A percentile compares a stretch with the other conserved stretches of the same genome.
Conservation (phyloP, 2,888 invertebrate species). For the Limenitis arthemis region DNA sequence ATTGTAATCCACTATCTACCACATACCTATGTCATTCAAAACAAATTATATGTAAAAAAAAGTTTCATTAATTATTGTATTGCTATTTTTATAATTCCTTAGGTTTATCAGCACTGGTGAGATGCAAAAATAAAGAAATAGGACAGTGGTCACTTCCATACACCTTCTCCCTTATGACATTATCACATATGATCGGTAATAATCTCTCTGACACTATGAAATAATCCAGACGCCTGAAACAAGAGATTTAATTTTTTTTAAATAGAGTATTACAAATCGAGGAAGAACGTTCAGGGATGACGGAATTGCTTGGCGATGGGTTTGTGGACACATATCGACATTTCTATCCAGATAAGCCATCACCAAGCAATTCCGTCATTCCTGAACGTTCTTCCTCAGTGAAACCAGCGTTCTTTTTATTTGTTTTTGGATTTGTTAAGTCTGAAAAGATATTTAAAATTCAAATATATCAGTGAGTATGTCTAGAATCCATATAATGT, state of each 20-base stretch:
- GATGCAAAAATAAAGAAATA: conserved; percentile 80
- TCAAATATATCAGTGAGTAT: background rate
- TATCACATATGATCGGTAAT: conserved; percentile 85
- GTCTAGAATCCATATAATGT: no score
- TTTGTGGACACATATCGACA: conserved; percentile 92
- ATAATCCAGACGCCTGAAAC: conserved; percentile 93
- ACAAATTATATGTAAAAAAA: background rate
- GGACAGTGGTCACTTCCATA: conserved; percentile 98
- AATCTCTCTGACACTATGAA: conserved; percentile 90
- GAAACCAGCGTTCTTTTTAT: conserved; percentile 95
- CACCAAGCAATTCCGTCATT: conserved; percentile 85
- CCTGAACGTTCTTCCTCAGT: conserved; percentile 94
- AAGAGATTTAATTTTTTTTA: no score
- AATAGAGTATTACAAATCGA: no score
- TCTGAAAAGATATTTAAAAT: conserved; percentile 65
- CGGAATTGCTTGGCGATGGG: conserved; percentile 83
- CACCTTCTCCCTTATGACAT: conserved; percentile 83
- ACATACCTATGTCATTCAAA: background rate
- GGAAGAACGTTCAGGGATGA: conserved; percentile 94
- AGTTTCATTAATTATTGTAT: background rate
- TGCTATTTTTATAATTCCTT: conserved; percentile 39
- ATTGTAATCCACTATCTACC: no score
- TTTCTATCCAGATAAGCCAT: conserved; percentile 89
- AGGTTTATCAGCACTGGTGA: conserved; percentile 58
- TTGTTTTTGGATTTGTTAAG: conserved; percentile 93